A percentile compares a stretch with the other conserved stretches of the same genome.
Conservation (phyloP, 2,797 vertebrate genomes). For the Miichthys miiuy region DNA sequence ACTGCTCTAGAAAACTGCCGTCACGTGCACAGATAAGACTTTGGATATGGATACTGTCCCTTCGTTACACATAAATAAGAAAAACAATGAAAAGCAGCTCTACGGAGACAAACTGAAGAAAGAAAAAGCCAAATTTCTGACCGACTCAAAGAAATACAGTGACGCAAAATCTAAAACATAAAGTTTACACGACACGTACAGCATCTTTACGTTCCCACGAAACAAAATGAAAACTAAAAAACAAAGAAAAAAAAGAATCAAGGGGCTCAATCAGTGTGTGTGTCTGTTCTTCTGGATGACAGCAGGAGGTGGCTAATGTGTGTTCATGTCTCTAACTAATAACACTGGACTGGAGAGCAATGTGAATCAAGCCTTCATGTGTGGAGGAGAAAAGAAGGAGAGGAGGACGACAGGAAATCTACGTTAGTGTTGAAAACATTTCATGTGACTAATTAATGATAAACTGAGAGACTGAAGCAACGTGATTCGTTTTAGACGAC, state of each 20-base stretch:
- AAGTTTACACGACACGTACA: conserved; percentile 64
- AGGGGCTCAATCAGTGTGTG: conserved; percentile 38
- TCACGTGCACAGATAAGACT: conserved; percentile 55
- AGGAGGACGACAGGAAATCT: neutral
- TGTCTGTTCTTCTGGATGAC: neutral
- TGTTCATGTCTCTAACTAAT: neutral
- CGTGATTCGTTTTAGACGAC: neutral
- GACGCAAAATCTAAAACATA: conserved; percentile 60
- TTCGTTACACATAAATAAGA: conserved; percentile 67
- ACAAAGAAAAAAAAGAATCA: conserved; percentile 14
- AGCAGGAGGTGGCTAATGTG: neutral
- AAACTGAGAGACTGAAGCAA: neutral
- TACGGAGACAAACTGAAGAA: conserved; percentile 48
- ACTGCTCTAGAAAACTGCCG: conserved; percentile 11
- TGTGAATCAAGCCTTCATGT: neutral
- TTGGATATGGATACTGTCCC: conserved; percentile 55
- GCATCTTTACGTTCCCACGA: conserved; percentile 53
- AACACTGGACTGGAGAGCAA: conserved; percentile 30
- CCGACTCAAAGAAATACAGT: conserved; percentile 34
- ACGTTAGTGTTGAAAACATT: neutral
- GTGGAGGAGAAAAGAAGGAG: neutral
- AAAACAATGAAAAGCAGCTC: conserved; percentile 39
- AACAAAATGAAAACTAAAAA: conserved; percentile 60
- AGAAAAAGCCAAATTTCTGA: conserved; percentile 1
- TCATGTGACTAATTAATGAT: neutral